These are phyloP conservation scores for Channallabes apus DNA, from an alignment of 2,797 vertebrate genomes.

Conservation along the genomic window DNA sequence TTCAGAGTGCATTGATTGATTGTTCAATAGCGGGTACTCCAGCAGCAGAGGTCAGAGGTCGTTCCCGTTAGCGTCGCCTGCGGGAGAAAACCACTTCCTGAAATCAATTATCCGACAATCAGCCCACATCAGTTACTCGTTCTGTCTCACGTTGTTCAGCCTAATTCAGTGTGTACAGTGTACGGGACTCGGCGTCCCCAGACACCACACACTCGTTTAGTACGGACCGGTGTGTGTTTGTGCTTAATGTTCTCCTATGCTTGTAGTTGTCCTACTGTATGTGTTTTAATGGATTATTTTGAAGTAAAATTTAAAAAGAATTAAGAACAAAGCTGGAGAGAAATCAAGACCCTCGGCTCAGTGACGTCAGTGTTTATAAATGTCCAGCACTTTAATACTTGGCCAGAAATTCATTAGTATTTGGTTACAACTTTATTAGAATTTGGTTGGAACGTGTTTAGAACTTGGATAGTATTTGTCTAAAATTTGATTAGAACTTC, in stretches of 20 bases:
- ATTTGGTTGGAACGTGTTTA: neutral
- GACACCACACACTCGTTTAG: neutral
- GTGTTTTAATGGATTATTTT: neutral
- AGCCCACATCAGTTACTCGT: neutral
- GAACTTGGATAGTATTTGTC: neutral
- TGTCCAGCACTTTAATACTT: neutral
- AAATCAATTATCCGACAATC: neutral
- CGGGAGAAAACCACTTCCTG: neutral
- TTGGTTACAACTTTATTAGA: neutral
- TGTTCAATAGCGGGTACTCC: neutral
- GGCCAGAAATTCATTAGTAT: neutral
- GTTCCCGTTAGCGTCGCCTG: neutral
- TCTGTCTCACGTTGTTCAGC: neutral
- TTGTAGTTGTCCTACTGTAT: too few relatives aligned
- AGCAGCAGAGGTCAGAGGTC: neutral
- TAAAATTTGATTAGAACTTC: neutral
- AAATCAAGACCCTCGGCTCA: neutral
- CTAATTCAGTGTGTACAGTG: neutral
- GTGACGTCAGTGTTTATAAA: neutral
- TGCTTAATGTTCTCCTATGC: neutral
- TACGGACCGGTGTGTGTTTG: neutral
- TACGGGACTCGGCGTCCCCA: neutral
- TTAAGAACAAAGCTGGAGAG: neutral
- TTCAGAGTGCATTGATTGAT: neutral
- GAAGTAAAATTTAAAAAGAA: neutral